Evolutionary conservation across 1,140 invertebrate genomes (phyloP).

Genomic region (Linepithema humile): DNA sequence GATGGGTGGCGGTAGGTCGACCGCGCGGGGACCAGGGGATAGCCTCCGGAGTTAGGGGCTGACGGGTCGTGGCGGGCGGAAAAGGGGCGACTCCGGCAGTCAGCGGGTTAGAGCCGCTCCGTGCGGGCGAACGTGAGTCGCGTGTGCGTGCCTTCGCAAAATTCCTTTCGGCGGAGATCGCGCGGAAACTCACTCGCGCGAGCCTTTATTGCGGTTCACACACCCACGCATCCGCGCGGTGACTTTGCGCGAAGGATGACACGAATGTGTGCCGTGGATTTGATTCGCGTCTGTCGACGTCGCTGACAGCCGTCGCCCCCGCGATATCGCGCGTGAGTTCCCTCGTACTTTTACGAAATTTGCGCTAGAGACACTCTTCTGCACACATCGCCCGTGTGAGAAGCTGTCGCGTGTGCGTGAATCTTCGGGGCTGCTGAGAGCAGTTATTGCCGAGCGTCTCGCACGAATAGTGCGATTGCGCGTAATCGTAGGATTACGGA

Average conservation of each 20-base stretch:
- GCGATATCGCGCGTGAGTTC: not conserved
- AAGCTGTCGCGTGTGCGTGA: not conserved
- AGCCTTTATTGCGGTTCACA: not conserved
- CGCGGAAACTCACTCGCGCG: not conserved
- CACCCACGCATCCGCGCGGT: no score
- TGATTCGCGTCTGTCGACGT: not conserved
- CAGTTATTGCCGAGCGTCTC: not conserved
- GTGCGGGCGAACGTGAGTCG: constrained; percentile 70
- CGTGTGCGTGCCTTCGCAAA: constrained; percentile 31
- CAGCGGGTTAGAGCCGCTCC: constrained; percentile 79
- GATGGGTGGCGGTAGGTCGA: constrained; percentile 60
- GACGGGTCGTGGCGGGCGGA: constrained; percentile 76
- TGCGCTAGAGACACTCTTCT: not conserved
- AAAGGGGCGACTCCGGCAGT: constrained; percentile 81
- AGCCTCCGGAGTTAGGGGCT: constrained; percentile 76
- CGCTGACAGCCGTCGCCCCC: not conserved
- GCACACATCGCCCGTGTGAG: not conserved
- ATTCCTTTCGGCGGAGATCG: not conserved
- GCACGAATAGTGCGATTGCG: not conserved
- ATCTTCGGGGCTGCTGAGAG: not conserved
- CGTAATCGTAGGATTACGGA: constrained; percentile 21
- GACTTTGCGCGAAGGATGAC: not conserved
- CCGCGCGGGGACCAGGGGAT: constrained; percentile 64
- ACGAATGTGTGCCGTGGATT: not conserved
- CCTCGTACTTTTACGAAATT: no score